Percentiles rank a stretch among this genome's conserved stretches.
These are phyloP conservation scores for Drosophila planitibia DNA, from an alignment of 2,888 invertebrate genomes.

Conservation along the genomic window DNA sequence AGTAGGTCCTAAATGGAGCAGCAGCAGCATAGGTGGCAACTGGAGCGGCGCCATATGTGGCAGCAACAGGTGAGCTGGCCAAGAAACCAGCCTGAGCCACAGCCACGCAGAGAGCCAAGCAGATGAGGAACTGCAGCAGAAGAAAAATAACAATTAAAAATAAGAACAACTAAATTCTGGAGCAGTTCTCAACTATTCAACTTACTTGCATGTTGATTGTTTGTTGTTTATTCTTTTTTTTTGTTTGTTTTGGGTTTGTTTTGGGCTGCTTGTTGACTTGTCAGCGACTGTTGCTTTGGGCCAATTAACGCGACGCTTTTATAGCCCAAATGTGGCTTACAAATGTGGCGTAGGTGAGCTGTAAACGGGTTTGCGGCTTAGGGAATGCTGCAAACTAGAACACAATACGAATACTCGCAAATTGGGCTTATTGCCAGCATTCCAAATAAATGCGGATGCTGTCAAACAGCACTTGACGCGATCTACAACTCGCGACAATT, in stretches of 20 bases:
- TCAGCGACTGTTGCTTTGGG: constrained; percentile 51
- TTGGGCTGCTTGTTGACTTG: constrained; percentile 26
- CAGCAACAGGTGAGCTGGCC: constrained; percentile 42
- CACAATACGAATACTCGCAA: constrained; percentile 25
- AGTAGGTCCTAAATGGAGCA: constrained; percentile 45
- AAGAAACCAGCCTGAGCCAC: constrained; percentile 57
- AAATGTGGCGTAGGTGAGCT: constrained; percentile 26
- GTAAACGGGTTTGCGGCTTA: constrained; percentile 46
- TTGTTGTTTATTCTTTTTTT: background rate
- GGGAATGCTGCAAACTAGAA: constrained; percentile 38
- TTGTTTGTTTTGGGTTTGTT: constrained; percentile 9
- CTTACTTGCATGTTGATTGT: constrained; percentile 56
- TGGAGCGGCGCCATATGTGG: constrained; percentile 38
- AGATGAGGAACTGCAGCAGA: constrained; percentile 46
- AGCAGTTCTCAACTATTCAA: constrained; percentile 14
- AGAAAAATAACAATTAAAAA: background rate
- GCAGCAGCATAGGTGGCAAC: constrained; percentile 35
- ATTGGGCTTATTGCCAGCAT: constrained; percentile 12
- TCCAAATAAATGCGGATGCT: constrained; percentile 50
- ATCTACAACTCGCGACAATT: constrained; percentile 36
- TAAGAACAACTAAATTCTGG: background rate
- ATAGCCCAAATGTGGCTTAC: constrained; percentile 24
- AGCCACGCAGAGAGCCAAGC: constrained; percentile 56
- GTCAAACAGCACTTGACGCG: constrained; percentile 39
- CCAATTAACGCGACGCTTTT: constrained; percentile 46